Conservation (phyloP, 2,888 invertebrate genomes). For the Ophonus ardosiacus region DNA sequence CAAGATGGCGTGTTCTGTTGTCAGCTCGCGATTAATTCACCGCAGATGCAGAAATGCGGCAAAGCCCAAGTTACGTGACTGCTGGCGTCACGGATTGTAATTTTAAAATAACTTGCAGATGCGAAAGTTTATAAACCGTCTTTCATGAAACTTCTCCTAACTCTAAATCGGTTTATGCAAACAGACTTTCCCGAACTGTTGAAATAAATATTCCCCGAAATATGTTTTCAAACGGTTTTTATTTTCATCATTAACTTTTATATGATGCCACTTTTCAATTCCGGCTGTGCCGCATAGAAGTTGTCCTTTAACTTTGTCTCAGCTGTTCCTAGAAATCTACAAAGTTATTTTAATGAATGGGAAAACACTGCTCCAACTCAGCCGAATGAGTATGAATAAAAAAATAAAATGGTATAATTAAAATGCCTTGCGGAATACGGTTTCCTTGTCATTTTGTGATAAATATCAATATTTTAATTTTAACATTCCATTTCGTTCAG, state of each 20-base stretch:
- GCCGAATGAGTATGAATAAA: too few species aligned
- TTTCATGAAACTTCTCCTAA: slow-evolving; percentile 60
- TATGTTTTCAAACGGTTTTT: slow-evolving; percentile 61
- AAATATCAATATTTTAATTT: too few species aligned
- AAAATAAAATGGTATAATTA: too few species aligned
- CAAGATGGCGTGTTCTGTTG: slow-evolving; percentile 51
- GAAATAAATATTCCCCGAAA: slow-evolving; percentile 59
- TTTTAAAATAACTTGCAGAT: slow-evolving; percentile 62
- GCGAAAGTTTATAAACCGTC: slow-evolving; percentile 61
- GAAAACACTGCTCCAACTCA: not conserved
- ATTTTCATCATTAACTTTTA: slow-evolving; percentile 44
- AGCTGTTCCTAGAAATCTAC: slow-evolving; percentile 4
- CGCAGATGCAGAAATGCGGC: slow-evolving; percentile 46
- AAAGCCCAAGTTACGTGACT: slow-evolving; percentile 32
- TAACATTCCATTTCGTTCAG: too few species aligned
- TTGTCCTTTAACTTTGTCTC: slow-evolving; percentile 13
- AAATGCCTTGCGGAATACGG: too few species aligned
- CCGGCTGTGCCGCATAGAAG: not conserved
- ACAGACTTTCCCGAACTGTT: slow-evolving; percentile 53
- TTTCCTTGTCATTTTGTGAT: too few species aligned
- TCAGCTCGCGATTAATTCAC: slow-evolving; percentile 52
- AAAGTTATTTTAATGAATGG: not conserved
- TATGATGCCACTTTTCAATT: slow-evolving; percentile 49
- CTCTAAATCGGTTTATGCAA: slow-evolving; percentile 63
- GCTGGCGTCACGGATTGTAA: slow-evolving; percentile 55